Base-by-base conservation (phyloP, 2,888 invertebrate species). In the Meiosimyza platycephala region DNA sequence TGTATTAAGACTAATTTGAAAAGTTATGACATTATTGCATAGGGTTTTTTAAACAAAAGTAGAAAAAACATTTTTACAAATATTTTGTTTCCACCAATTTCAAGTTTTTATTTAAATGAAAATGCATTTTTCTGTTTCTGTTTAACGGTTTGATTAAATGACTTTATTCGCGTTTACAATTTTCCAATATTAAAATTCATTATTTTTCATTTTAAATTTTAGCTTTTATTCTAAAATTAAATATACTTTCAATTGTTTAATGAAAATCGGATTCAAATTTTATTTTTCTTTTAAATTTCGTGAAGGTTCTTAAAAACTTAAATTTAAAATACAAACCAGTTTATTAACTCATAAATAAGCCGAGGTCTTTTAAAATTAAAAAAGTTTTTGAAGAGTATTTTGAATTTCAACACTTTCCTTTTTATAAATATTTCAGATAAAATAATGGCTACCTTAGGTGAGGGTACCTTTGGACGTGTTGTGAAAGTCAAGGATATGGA, bases 381-480 rank as follows among this genome's bases (percentile, higher is more conserved):
- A 28, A 55, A 54, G 33, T 51, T 75, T 64, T 66, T 18, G 6
- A 33, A 50, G 48, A 28, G 48, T 28, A 16, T 18, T 72, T 69
- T 74, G 72, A 66, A 74, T 64, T 75, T 79, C 78, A 82, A 80
- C 78, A 55, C 74, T 71, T 68, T 74, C 73, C 51, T n/a, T 73
- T 80, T 79, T 84, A 75, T 91, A 91, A 89, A 88, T 89, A 15
- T 95, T 94, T 87, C 96, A 99, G 99, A 98, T 94, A 96, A 97
- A 92, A 95, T 99, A 90, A 92, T 97, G 90, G 93, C 94, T 89
- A 99, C 99, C 84, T 94, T 99, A 87, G 99, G 99, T 85, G 99
- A 99, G 91, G 99, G 99, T 88, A 99, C 99, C 83, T 99, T 99
- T 92, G 99, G 99, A 88, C 98, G 99, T 92, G 99, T 99, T 87